A percentile compares a stretch with the other conserved stretches of the same genome.
Evolutionary conservation across 1,140 invertebrate species (phyloP).

Genomic region (Sinonovacula constricta): DNA sequence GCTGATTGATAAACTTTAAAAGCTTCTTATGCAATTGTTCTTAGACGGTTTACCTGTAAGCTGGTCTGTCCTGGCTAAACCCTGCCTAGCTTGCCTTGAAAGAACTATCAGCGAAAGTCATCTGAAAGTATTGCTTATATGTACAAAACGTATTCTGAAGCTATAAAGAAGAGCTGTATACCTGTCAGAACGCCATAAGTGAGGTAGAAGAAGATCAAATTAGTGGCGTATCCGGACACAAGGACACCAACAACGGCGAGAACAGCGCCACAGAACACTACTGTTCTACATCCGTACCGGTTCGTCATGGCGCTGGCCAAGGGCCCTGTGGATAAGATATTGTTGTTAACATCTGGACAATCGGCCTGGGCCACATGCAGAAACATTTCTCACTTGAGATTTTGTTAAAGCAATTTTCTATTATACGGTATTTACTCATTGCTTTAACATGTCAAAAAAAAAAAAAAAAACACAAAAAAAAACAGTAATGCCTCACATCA

Average conservation of each 20-base stretch:
- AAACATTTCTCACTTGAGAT: too few species aligned
- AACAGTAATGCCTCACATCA: not conserved
- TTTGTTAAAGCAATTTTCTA: too few species aligned
- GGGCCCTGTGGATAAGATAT: slow-evolving; percentile 84
- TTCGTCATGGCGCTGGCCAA: slow-evolving; percentile 92
- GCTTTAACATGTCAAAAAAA: not conserved
- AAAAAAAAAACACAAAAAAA: too few species aligned
- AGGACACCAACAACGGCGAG: slow-evolving; percentile 87
- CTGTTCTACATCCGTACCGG: slow-evolving; percentile 91
- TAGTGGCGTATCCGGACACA: slow-evolving; percentile 87
- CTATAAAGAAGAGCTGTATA: slow-evolving; percentile 74
- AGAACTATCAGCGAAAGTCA: too few species aligned
- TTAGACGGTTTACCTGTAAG: too few species aligned
- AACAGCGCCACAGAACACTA: slow-evolving; percentile 90
- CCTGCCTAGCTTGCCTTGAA: too few species aligned
- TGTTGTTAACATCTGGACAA: not conserved
- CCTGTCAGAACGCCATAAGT: slow-evolving; percentile 91
- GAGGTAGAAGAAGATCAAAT: slow-evolving; percentile 87
- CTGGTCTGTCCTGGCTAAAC: too few species aligned
- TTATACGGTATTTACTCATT: not conserved
- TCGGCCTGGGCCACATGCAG: not conserved
- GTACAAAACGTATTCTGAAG: too few species aligned
- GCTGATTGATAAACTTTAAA: too few species aligned
- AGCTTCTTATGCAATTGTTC: too few species aligned
- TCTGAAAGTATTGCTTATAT: too few species aligned